These are phyloP conservation scores for Rotaria socialis DNA, from an alignment of 2,888 invertebrate genomes.

Conservation along the genomic window DNA sequence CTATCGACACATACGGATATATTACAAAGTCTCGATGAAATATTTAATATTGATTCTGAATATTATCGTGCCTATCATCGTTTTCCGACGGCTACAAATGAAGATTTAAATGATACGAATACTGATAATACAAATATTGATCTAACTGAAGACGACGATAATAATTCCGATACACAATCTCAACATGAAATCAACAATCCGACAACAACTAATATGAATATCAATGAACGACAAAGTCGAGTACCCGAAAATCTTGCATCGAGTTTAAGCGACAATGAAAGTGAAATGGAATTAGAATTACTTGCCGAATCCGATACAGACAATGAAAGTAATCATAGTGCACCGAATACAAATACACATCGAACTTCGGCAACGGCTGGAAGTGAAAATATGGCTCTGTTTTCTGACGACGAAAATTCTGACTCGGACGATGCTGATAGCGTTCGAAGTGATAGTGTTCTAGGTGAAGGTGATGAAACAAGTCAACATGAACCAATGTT, in stretches of 20 bases:
- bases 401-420: slow-evolving; percentile 12
- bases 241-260: not conserved
- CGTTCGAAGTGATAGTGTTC: slow-evolving; percentile 29
- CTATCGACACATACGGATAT: slow-evolving; percentile 2
- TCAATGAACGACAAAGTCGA: not conserved
- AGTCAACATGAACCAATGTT: slow-evolving; percentile 12
- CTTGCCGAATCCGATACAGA: slow-evolving; percentile 87
- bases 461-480: slow-evolving; percentile 28
- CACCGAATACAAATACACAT: slow-evolving; percentile 21
- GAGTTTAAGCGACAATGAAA: slow-evolving; percentile 64
- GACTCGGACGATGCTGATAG: slow-evolving; percentile 31
- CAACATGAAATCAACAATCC: not conserved
- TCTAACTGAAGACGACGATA: not conserved
- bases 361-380: slow-evolving; percentile 53
- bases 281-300: slow-evolving; percentile 76
- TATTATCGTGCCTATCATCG: slow-evolving; percentile 46
- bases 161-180: slow-evolving; percentile 14
- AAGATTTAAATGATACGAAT: too few relatives aligned
- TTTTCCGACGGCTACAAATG: not conserved
- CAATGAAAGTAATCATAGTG: slow-evolving; percentile 70
- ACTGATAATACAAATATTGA: not conserved
- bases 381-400: not conserved
- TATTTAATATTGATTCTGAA: slow-evolving; percentile 34
- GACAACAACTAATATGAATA: not conserved
- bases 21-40: slow-evolving; percentile 35